phyloP scores from a whole-genome alignment of 2,888 invertebrate species.

The Drosophila buzzatii region DNA sequence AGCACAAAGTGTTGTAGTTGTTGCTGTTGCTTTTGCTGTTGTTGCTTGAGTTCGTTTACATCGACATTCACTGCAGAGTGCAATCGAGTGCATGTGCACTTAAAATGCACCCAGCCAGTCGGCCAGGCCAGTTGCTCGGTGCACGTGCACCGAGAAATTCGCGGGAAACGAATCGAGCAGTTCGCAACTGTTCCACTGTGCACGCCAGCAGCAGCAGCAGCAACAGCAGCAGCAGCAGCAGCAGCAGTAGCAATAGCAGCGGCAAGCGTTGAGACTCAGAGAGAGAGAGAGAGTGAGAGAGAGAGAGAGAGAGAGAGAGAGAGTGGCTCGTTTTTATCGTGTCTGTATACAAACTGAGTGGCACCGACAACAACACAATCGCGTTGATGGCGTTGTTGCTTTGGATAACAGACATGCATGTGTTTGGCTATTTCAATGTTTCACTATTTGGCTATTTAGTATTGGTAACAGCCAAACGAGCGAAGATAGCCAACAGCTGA shows the following conservation, averaged over 20 bases:
- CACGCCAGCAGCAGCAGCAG: slow-evolving; percentile 9
- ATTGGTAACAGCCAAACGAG: slow-evolving; percentile 22
- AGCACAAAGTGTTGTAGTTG: slow-evolving; percentile 23
- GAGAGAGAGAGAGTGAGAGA: not conserved
- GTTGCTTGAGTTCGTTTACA: slow-evolving; percentile 75
- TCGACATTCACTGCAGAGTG: slow-evolving; percentile 47
- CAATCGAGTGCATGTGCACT: slow-evolving; percentile 73
- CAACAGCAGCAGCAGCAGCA: slow-evolving; percentile 2
- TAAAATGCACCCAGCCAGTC: slow-evolving; percentile 60
- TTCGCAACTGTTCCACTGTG: slow-evolving; percentile 15
- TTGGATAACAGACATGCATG: slow-evolving; percentile 25
- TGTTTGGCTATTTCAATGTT: slow-evolving; percentile 3
- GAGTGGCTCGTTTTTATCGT: slow-evolving; percentile 50
- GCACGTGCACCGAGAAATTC: slow-evolving; percentile 72
- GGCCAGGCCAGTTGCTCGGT: slow-evolving; percentile 50
- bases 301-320: not conserved
- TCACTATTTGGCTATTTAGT: slow-evolving; percentile 2
- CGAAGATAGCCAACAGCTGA: slow-evolving; percentile 43
- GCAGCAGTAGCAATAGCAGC: slow-evolving; percentile 1
- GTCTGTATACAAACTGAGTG: slow-evolving; percentile 22
- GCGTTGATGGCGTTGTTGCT: slow-evolving; percentile 37
- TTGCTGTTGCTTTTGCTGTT: slow-evolving; percentile 13
- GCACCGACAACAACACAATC: slow-evolving; percentile 26
- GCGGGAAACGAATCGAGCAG: slow-evolving; percentile 64
- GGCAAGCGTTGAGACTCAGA: slow-evolving; percentile 21